A percentile compares a stretch with the other conserved stretches of the same genome.
These are phyloP conservation scores for Discoglossus pictus DNA, from an alignment of 2,797 vertebrate genomes.

Conservation along the genomic window DNA sequence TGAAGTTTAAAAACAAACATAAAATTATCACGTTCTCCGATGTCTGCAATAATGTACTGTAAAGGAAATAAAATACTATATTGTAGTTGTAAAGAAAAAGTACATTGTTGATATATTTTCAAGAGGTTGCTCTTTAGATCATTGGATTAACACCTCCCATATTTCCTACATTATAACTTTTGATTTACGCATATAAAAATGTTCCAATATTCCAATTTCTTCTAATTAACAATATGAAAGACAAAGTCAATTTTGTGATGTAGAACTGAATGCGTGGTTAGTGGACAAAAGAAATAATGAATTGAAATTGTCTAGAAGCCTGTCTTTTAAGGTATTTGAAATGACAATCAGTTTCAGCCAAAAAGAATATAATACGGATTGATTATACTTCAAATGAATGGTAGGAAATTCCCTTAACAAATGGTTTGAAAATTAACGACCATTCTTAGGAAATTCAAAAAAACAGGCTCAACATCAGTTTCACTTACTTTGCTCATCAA, in stretches of 20 bases:
- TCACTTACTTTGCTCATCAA: too few species aligned
- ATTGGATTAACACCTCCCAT: slow-evolving; percentile 5
- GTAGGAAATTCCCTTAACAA: neutral
- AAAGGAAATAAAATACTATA: neutral
- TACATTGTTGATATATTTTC: slow-evolving; percentile 15
- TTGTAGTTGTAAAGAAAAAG: neutral
- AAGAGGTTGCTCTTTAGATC: slow-evolving; percentile 6
- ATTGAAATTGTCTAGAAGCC: slow-evolving; percentile 14
- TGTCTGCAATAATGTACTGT: slow-evolving; percentile 9
- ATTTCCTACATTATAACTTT: neutral
- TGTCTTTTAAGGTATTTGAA: slow-evolving; percentile 5
- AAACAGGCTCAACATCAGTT: too few species aligned
- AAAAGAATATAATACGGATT: slow-evolving; percentile 2
- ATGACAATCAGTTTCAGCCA: slow-evolving; percentile 5
- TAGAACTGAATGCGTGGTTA: slow-evolving; percentile 20
- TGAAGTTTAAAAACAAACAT: neutral
- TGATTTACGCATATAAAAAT: slow-evolving; percentile 1
- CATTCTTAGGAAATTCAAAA: neutral
- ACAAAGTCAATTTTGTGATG: slow-evolving; percentile 13
- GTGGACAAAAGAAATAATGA: slow-evolving; percentile 19
- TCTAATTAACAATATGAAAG: slow-evolving; percentile 14
- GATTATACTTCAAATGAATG: slow-evolving; percentile 5
- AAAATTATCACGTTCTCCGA: neutral
- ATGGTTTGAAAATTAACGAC: neutral
- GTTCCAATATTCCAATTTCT: neutral